phyloP scores from a whole-genome alignment of 2,113 vertebrate genomes.

The Amphilophus citrinellus region DNA sequence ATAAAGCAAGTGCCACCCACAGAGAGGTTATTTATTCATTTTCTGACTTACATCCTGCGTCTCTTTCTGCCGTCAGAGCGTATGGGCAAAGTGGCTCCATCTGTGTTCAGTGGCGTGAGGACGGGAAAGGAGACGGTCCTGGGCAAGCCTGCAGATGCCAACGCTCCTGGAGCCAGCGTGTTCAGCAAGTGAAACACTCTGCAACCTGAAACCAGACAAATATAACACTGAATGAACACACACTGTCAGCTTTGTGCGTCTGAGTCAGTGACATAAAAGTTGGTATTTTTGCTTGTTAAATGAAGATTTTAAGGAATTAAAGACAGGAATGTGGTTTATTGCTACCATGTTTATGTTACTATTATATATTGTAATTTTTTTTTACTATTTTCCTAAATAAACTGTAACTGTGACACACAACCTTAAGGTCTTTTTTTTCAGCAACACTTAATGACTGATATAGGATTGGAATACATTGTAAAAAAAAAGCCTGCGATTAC shows the following conservation, averaged over 20 bases:
- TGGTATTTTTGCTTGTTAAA: not conserved
- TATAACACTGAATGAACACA: not conserved
- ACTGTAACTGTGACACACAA: not conserved
- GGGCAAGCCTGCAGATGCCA: constrained; percentile 80
- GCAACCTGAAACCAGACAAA: not conserved
- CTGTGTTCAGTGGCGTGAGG: constrained; percentile 88
- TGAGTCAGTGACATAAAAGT: not conserved
- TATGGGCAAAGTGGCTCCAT: constrained; percentile 88
- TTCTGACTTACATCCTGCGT: not conserved
- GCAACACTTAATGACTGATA: not conserved
- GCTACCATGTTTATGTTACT: constrained; percentile 3
- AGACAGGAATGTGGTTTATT: not conserved
- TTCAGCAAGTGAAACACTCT: constrained; percentile 82
- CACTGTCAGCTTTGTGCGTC: not conserved
- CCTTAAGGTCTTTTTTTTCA: not conserved
- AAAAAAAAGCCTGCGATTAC: not conserved
- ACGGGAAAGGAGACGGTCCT: constrained; percentile 89
- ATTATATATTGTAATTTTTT: constrained; percentile 22
- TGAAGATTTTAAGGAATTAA: not conserved
- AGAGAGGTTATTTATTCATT: not conserved
- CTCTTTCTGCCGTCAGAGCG: constrained; percentile 82
- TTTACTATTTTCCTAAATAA: constrained; percentile 18
- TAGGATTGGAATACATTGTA: not conserved
- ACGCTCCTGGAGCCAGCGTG: constrained; percentile 85
- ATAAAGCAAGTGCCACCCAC: rapidly evolving